These are phyloP conservation scores for Eupithecia subfuscata DNA, from an alignment of 2,888 invertebrate species.

Conservation along the genomic window DNA sequence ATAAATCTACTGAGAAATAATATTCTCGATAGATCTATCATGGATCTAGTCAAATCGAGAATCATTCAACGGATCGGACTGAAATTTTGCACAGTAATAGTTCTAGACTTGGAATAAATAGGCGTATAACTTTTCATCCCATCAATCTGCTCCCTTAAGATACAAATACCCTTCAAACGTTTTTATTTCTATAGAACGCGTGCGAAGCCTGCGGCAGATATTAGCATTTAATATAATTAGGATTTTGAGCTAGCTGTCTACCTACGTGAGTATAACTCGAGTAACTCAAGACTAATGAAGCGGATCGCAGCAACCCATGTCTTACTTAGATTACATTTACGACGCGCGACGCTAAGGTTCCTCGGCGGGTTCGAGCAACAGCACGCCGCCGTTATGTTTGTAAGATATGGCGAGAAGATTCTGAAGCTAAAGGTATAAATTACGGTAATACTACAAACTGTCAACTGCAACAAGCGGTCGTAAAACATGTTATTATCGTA, in stretches of 20 bases:
- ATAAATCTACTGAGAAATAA: no score
- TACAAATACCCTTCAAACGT: background rate
- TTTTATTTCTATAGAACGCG: no score
- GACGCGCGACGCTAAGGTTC: background rate
- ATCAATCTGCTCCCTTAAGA: background rate
- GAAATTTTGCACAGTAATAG: no score
- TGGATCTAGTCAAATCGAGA: no score
- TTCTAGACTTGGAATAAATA: no score
- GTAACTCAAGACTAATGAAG: conserved; percentile 1
- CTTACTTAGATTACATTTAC: background rate
- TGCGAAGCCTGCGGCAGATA: no score
- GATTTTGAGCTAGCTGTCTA: background rate
- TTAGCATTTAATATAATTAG: background rate
- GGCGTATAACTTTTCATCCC: no score
- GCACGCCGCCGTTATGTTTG: background rate
- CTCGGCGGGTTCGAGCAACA: background rate
- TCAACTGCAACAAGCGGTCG: no score
- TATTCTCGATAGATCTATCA: no score
- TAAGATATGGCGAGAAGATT: background rate
- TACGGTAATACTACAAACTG: background rate
- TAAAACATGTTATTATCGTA: no score
- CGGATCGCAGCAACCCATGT: background rate
- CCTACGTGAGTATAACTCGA: background rate
- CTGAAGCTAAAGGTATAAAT: background rate
- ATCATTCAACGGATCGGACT: no score